Evolutionary conservation across 2,888 invertebrate species (phyloP), one percentile per base, ranked within the genome.

Genomic region (Hesperia comma): DNA sequence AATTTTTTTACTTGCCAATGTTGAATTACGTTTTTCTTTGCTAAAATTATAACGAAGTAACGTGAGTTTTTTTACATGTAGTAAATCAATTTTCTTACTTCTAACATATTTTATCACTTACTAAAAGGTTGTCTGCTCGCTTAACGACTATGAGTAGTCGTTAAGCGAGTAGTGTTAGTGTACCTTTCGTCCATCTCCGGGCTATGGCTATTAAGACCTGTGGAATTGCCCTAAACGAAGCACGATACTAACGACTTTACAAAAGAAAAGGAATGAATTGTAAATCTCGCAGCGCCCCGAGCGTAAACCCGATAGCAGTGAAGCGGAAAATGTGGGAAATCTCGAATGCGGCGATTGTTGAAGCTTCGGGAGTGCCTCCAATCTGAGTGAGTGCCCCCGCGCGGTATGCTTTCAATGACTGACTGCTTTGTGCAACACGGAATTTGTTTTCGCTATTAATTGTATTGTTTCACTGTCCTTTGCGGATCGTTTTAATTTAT

Each of bases 311-410:
- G 72, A 77, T 75, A 75, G 76, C 76, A 75, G 72, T 67, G 71
- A 64, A 76, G 77, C 72, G 76, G 72, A 78, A 80, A 84, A 82
- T 78, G 80, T 80, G 74, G 83, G 80, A 81, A 84, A 82, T 83
- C 80, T 84, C 79, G 77, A 82, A 80, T 84, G 85, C 83, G 84
- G 84, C 85, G 82, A 83, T 85, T 80, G 83, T 80, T 76, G 71
- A 78, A 70, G 78, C 77, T 74, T 73, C 73, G 58, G 78, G 78
- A 79, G 79, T 77, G 79, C 78, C 79, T 80, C 75, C 87, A 88
- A 89, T 89, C 86, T 86, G 79, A 77, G 79, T 85, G 84, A 88
- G 88, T 87, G 87, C 86, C 80, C 74, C 75, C 79, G 78, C 81
- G 81, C 70, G 57, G 75, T 77, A 74, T 77, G 76, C 78, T 78